Evolutionary conservation across 2,888 invertebrate species (phyloP), one percentile per base, ranked within the genome.

Genomic region (Lysandra bellargus): DNA sequence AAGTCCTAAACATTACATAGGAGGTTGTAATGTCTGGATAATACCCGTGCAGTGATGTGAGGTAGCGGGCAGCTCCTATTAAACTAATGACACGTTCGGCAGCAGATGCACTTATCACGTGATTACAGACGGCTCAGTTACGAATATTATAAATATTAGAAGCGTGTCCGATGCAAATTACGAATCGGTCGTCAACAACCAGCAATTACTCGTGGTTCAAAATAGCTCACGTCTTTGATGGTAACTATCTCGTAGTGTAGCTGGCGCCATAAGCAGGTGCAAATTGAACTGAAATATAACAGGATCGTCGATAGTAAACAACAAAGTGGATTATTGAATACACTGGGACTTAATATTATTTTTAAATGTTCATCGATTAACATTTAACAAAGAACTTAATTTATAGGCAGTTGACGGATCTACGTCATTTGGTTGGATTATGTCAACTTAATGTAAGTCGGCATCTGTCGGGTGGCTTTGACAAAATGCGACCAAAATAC

Each of bases 11-110:
- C 23, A 44, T 40, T 74, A n/a, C 17, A 49, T 49, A 75, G 30
- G 44, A 14, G 75, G 49, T 49, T 44, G 23, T 75, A 49, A 44
- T 23, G 49, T 49, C 75, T 23, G 75, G 49, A 49, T 75, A 44
- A 75, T 44, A 49, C 14, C 75, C 33, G 30, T 64, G 64, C 64
- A 17, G 33, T 33, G 12, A 37, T 69, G 49, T 12, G 75, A 44
- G 49, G 75, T 44, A 75, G 75, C 44, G 44, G 44, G n/a, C 14
- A 49, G 75, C 30, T 75, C 69, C 69, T 75, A 75, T 75, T 75
- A 75, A 4, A 49, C 23, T 75, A 75, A 75, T 75, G 75, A 23
- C 14, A 49, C 44, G 75, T 23, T 75, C 44, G 23, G 12, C 44
- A 7, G 49, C 49, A 75, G 30, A 49, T 75, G 49, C 75, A 75